Percentiles rank a stretch among this genome's conserved stretches.
These are phyloP conservation scores for Drosophila nigritarsus DNA, from an alignment of 2,888 invertebrate species.

Conservation along the genomic window DNA sequence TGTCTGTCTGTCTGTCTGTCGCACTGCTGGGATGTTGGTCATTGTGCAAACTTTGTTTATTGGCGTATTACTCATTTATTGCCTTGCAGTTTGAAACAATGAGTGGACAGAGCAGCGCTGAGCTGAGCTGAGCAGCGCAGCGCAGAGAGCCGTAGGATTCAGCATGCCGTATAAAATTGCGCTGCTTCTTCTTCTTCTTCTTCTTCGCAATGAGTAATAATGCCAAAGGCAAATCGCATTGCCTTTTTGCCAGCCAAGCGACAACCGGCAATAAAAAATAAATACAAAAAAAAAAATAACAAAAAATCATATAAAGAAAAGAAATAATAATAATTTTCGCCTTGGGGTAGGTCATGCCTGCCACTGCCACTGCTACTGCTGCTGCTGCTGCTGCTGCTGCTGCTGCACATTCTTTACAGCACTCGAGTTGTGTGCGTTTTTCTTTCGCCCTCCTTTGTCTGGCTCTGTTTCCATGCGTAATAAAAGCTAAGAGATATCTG, in stretches of 20 bases:
- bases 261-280: constrained; percentile 52
- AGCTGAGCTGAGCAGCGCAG: too few relatives aligned
- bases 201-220: constrained; percentile 46
- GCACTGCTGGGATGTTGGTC: background rate
- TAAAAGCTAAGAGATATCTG: constrained; percentile 65
- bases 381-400: background rate
- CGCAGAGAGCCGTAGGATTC: constrained; percentile 38
- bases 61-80: constrained; percentile 72
- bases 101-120: constrained; percentile 31
- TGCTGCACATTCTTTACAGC: constrained; percentile 54
- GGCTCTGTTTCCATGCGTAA: constrained; percentile 46
- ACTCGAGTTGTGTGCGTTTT: constrained; percentile 17
- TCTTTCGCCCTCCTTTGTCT: constrained; percentile 31
- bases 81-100: constrained; percentile 34
- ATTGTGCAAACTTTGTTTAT: constrained; percentile 59
- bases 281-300: constrained; percentile 41
- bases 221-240: constrained; percentile 61
- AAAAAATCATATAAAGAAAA: constrained; percentile 47
- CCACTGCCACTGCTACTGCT: background rate
- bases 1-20: background rate
- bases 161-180: constrained; percentile 67
- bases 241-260: constrained; percentile 39
- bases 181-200: constrained; percentile 35
- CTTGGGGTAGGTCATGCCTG: constrained; percentile 82
- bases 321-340: constrained; percentile 81